Evolutionary conservation across 2,113 vertebrate species (phyloP).

Genomic region (Xiphophorus couchianus): DNA sequence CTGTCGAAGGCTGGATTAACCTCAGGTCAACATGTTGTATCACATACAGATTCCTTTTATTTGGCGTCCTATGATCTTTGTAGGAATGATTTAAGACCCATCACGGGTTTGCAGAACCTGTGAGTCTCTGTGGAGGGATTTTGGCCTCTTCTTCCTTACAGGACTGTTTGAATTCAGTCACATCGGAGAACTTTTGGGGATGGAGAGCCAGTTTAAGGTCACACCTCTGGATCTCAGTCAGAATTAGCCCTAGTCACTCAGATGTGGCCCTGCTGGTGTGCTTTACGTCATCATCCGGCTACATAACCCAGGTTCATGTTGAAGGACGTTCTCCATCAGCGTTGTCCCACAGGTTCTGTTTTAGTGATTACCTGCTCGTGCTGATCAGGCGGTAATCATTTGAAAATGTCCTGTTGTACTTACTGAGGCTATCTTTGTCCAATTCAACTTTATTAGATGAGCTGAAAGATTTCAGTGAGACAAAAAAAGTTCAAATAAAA

Average conservation of each 20-base stretch:
- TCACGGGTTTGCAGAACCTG: no score
- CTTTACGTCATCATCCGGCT: not conserved
- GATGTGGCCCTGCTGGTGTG: not conserved
- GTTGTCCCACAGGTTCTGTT: no score
- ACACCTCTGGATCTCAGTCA: not conserved
- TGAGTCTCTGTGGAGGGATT: no score
- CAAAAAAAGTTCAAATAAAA: not conserved
- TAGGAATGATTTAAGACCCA: no score
- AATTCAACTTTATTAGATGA: no score
- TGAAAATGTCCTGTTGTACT: not conserved
- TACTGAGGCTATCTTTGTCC: not conserved
- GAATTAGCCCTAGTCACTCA: not conserved
- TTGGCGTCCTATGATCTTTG: not conserved
- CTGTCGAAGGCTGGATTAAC: not conserved
- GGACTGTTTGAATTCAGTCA: not conserved
- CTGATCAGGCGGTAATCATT: not conserved
- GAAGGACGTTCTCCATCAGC: no score
- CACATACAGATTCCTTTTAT: not conserved
- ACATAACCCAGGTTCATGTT: no score
- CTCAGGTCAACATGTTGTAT: not conserved
- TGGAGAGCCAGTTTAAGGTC: not conserved
- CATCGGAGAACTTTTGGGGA: not conserved
- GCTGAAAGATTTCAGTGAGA: no score
- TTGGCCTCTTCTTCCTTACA: not conserved
- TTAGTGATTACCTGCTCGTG: no score